Conservation (phyloP, 2,888 invertebrate species). For the Mallateleia sp. region DNA sequence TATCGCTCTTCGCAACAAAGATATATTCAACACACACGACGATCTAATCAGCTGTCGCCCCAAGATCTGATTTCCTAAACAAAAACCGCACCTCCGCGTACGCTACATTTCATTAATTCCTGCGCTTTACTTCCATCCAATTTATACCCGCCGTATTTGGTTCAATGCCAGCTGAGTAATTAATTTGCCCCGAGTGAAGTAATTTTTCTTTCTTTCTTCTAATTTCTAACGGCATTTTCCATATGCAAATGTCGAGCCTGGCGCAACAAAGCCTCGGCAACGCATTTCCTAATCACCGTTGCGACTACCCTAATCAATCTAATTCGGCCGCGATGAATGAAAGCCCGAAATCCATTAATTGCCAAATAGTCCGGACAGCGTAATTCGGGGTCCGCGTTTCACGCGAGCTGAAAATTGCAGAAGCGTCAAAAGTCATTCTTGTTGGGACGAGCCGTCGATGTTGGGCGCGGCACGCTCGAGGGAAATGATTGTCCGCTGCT, state of each 20-base stretch:
- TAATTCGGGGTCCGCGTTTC: slow-evolving; percentile 47
- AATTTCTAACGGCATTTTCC: slow-evolving; percentile 45
- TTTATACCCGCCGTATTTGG: slow-evolving; percentile 61
- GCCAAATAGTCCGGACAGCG: slow-evolving; percentile 39
- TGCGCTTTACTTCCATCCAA: slow-evolving; percentile 6
- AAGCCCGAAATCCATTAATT: slow-evolving; percentile 52
- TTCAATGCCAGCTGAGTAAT: slow-evolving; percentile 65
- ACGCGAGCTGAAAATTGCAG: slow-evolving; percentile 62
- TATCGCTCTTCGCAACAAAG: no score
- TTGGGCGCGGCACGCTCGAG: slow-evolving; percentile 46
- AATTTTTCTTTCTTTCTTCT: slow-evolving; percentile 46
- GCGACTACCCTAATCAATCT: slow-evolving; percentile 48
- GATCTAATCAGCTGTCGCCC: not conserved
- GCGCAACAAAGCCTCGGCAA: slow-evolving; percentile 33
- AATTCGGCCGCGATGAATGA: slow-evolving; percentile 57
- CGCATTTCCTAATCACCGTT: slow-evolving; percentile 56
- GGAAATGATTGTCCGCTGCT: slow-evolving; percentile 66
- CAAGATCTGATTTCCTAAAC: not conserved
- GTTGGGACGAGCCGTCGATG: slow-evolving; percentile 43
- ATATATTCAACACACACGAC: no score
- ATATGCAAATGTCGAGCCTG: slow-evolving; percentile 36
- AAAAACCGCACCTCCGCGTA: not conserved
- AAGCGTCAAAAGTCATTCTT: slow-evolving; percentile 70
- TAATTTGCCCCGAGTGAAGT: slow-evolving; percentile 58
- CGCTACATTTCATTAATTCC: slow-evolving; percentile 55